These are phyloP conservation scores for Zosterops hypoxanthus DNA, from an alignment of 2,113 vertebrate genomes.

Conservation along the genomic window DNA sequence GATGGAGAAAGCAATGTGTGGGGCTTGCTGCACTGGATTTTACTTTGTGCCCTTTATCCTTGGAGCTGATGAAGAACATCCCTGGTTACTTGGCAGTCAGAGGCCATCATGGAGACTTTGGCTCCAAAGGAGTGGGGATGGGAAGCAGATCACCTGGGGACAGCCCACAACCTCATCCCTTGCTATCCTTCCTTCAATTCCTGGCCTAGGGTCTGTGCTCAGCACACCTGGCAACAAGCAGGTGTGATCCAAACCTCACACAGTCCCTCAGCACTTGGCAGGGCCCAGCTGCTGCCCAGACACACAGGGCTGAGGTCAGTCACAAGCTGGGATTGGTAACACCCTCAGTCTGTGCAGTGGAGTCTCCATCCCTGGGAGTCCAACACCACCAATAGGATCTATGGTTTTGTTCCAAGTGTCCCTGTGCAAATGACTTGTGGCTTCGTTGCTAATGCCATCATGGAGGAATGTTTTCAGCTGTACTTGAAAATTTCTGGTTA, in stretches of 20 bases:
- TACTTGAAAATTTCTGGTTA: not conserved
- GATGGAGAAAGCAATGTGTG: not conserved
- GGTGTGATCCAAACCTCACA: not conserved
- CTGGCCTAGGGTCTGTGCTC: not conserved
- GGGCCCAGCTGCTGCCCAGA: not conserved
- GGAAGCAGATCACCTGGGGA: not conserved
- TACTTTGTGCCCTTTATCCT: not conserved
- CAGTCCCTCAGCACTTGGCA: not conserved
- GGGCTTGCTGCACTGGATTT: accelerated
- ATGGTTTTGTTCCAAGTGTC: not conserved
- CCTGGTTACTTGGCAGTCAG: not conserved
- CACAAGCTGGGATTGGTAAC: not conserved
- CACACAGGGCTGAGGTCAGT: not conserved
- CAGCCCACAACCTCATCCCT: not conserved
- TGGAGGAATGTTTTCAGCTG: not conserved
- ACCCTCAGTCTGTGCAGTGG: not conserved
- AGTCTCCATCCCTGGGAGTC: not conserved
- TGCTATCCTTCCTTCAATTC: not conserved
- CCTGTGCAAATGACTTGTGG: not conserved
- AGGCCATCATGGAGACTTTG: not conserved
- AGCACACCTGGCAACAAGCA: too few relatives aligned
- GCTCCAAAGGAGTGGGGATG: not conserved
- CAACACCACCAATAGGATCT: not conserved
- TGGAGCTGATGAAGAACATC: not conserved
- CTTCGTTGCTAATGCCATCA: not conserved